Percentiles rank a stretch among this genome's conserved stretches.
Conservation (phyloP, 2,113 vertebrate species). For the Eudorcas thomsonii region DNA sequence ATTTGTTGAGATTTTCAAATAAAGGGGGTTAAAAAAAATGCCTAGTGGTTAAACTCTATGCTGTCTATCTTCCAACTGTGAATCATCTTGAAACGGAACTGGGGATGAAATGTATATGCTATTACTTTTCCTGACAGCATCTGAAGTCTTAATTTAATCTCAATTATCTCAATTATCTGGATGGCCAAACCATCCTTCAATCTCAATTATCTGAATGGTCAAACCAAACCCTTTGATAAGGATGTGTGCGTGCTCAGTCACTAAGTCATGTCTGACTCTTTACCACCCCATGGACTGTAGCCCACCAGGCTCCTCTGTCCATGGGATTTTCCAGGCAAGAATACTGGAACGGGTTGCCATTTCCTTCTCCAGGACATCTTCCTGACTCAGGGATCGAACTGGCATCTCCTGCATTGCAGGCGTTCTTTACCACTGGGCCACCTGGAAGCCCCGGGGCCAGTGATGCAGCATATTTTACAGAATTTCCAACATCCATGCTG, state of each 20-base stretch:
- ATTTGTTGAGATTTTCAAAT: neutral
- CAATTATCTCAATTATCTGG: neutral
- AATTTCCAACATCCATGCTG: neutral
- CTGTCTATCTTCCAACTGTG: neutral
- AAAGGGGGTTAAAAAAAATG: neutral
- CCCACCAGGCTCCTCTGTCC: neutral
- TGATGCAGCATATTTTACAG: neutral
- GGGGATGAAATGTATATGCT: neutral
- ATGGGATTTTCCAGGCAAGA: neutral
- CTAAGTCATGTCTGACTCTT: neutral
- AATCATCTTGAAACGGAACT: neutral
- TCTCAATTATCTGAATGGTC: neutral
- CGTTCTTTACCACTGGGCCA: neutral
- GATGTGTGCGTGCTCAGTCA: neutral
- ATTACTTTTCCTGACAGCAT: neutral
- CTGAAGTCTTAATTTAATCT: neutral
- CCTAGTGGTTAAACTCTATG: neutral
- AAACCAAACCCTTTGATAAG: neutral
- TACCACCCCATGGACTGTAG: neutral
- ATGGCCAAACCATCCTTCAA: neutral
- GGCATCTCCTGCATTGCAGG: neutral
- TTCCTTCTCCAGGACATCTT: neutral
- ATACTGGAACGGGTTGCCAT: neutral
- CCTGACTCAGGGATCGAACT: neutral
- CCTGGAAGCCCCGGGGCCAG: neutral